These are phyloP conservation scores for Podotricha telesiphe DNA, from an alignment of 2,888 invertebrate genomes.

Conservation along the genomic window DNA sequence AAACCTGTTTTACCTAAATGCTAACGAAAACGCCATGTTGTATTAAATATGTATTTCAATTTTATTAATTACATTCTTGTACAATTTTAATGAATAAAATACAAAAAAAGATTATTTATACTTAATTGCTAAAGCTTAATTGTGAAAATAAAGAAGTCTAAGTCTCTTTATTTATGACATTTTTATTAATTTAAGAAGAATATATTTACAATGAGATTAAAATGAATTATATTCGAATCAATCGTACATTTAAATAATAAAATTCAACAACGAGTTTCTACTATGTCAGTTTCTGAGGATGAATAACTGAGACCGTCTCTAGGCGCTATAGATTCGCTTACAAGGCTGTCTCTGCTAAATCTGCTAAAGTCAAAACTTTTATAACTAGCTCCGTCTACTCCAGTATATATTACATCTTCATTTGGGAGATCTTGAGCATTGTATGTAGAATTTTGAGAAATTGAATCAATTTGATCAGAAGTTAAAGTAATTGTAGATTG, in stretches of 20 bases:
- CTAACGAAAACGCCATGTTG: not conserved
- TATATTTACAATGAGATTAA: not conserved
- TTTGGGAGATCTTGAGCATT: slow-evolving; percentile 52
- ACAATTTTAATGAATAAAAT: no score
- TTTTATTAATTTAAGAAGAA: not conserved
- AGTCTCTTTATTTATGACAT: not conserved
- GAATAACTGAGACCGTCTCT: slow-evolving; percentile 49
- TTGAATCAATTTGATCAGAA: slow-evolving; percentile 47
- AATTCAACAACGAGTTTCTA: slow-evolving; percentile 65
- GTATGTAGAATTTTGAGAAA: slow-evolving; percentile 51
- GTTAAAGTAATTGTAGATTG: slow-evolving; percentile 53
- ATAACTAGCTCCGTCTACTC: slow-evolving; percentile 31
- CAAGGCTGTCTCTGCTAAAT: slow-evolving; percentile 34
- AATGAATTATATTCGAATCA: slow-evolving; percentile 33
- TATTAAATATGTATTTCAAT: not conserved
- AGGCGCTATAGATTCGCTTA: slow-evolving; percentile 44
- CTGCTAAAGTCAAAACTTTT: slow-evolving; percentile 33
- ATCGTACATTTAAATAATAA: not conserved
- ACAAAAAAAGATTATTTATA: not conserved
- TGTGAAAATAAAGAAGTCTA: no score
- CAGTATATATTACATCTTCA: slow-evolving; percentile 22
- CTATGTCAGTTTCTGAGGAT: slow-evolving; percentile 56
- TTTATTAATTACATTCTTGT: not conserved
- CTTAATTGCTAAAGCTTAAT: not conserved
- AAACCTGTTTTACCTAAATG: not conserved